These are phyloP conservation scores for Cheilosia vernalis DNA, from an alignment of 2,888 invertebrate species.

Conservation along the genomic window DNA sequence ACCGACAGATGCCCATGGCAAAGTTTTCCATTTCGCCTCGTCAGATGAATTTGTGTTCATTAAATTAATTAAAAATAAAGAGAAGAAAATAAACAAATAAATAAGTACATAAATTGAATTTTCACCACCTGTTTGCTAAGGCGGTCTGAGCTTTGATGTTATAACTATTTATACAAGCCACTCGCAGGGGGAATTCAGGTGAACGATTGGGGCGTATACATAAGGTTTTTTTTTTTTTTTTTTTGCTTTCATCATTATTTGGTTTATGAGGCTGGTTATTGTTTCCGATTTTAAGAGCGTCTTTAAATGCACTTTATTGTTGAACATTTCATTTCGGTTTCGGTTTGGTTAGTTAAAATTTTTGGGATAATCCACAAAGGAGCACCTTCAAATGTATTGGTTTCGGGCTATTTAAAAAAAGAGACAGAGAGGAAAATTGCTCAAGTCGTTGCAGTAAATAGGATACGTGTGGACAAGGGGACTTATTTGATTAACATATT, in stretches of 20 bases:
- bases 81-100: neutral
- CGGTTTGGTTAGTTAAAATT: no score
- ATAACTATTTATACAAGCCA: neutral
- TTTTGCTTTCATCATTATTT: neutral
- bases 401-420: no score
- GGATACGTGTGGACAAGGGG: no score
- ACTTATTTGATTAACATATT: no score
- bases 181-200: neutral
- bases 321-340: no score
- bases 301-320: no score
- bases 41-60: neutral
- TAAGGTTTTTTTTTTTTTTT: constrained; percentile 13
- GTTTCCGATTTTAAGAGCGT: no score
- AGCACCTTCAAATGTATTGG: no score
- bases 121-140: neutral
- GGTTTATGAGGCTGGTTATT: neutral
- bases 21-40: neutral
- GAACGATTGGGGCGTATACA: constrained; percentile 18
- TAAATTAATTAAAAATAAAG: constrained; percentile 1
- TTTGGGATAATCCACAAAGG: no score
- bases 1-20: neutral
- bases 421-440: no score
- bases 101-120: neutral
- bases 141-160: neutral
- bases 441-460: no score